Evolutionary conservation across 2,113 vertebrate species (phyloP).

Genomic region (Sylvilagus bachmani): DNA sequence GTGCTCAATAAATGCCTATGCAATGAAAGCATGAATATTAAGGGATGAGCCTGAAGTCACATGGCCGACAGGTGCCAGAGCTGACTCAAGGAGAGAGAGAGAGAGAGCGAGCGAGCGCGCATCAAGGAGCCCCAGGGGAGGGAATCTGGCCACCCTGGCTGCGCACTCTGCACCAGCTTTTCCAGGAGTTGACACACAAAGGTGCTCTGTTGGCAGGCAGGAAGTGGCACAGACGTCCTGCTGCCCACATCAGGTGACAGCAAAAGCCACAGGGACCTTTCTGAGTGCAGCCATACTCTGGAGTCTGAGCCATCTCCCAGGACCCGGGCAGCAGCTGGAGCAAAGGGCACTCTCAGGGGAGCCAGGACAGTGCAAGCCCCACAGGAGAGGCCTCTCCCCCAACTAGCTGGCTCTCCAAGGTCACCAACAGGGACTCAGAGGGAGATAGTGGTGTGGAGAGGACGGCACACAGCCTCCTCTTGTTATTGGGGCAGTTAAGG

Average conservation of each 20-base stretch:
- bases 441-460: background rate
- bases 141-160: background rate
- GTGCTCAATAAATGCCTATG: background rate
- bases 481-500: background rate
- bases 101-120: too few relatives aligned
- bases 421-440: background rate
- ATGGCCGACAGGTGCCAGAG: background rate
- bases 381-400: background rate
- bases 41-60: background rate
- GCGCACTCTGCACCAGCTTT: background rate
- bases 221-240: background rate
- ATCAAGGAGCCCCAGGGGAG: background rate
- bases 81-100: background rate
- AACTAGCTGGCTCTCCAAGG: background rate
- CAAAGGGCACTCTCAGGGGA: background rate
- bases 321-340: background rate
- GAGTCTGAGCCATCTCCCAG: background rate
- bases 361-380: background rate
- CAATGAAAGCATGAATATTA: background rate
- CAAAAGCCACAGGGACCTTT: background rate
- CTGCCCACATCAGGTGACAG: constrained; percentile 40
- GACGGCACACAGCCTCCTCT: background rate
- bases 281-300: background rate
- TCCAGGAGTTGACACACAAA: background rate
- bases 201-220: background rate